These are phyloP conservation scores for Euphydryas editha DNA, from an alignment of 2,888 invertebrate species.

Conservation along the genomic window DNA sequence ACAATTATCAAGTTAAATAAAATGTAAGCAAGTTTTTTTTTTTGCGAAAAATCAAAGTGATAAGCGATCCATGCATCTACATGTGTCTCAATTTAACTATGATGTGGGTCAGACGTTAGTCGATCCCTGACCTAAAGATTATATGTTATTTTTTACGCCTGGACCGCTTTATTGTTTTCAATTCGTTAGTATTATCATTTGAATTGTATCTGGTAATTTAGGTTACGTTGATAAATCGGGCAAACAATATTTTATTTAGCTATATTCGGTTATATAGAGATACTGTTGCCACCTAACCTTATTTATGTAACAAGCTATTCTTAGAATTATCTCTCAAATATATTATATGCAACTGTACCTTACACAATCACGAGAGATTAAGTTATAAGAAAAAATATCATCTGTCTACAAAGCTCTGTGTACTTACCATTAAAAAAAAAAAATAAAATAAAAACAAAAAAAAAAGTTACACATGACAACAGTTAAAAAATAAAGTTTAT, in stretches of 20 bases:
- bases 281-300: conserved; percentile 32
- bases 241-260: conserved; percentile 46
- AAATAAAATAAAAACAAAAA: too few relatives aligned
- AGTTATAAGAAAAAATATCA: background rate
- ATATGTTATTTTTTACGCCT: conserved; percentile 59
- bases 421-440: background rate
- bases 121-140: conserved; percentile 68
- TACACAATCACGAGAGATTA: background rate
- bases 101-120: conserved; percentile 61
- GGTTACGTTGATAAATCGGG: conserved; percentile 65
- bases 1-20: background rate
- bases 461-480: background rate
- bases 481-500: background rate
- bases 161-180: conserved; percentile 71
- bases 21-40: background rate
- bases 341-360: background rate
- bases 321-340: conserved; percentile 20
- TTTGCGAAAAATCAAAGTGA: conserved; percentile 8
- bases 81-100: conserved; percentile 47
- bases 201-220: conserved; percentile 62
- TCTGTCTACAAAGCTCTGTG: too few relatives aligned
- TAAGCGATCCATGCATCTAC: conserved; percentile 32
- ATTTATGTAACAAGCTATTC: conserved; percentile 26
- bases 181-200: conserved; percentile 64
- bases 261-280: conserved; percentile 20